Base-by-base conservation (phyloP, 2,888 invertebrate species). In the Emesis russula region DNA sequence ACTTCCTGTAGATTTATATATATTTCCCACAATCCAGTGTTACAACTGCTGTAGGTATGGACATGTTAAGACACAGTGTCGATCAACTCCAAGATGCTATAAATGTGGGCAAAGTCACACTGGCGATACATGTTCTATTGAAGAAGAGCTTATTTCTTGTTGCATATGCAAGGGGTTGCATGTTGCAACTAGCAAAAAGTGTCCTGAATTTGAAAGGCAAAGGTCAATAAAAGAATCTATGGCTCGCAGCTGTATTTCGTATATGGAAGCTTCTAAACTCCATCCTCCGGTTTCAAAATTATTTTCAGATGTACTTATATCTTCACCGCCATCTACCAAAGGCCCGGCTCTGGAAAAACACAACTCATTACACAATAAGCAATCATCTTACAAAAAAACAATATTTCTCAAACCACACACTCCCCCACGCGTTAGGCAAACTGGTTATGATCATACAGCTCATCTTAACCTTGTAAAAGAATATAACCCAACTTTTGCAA, bases 1-100 rank as follows among this genome's bases (percentile, higher is more conserved):
- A 36, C 36, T 36, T 36, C 71, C 77, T n/a, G 89, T 86, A 13
- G 83, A 88, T 11, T 13, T 90, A 7, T 90, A 90, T 71, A 88
- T 83, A 11, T 91, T 58, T 66, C 88, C 90, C 2, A 90, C 90
- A 0, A 76, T 90, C 7, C 88, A 36, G 31, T 91, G 87, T 31
- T 89, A 82, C 15, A 75, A 80, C 11, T 88, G 85, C 25, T 86
- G 87, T 15, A n/a, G 83, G 9, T 87, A 68, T 80, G 90, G 86
- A 1, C 90, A 91, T 68, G 82, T 80, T 18, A 88, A 86, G 44
- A 33, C 18, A 0, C 83, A 83, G 66, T 87, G 88, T 63, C 68
- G 87, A 38, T 85, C 85, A 6, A 71, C 82, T n/a, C 77, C 87
- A 13, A 71, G 66, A 18, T 88, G 88, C 11, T 86, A 80, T 25